phyloP scores from a whole-genome alignment of 2,888 invertebrate species.

The Polydesmus complanatus region DNA sequence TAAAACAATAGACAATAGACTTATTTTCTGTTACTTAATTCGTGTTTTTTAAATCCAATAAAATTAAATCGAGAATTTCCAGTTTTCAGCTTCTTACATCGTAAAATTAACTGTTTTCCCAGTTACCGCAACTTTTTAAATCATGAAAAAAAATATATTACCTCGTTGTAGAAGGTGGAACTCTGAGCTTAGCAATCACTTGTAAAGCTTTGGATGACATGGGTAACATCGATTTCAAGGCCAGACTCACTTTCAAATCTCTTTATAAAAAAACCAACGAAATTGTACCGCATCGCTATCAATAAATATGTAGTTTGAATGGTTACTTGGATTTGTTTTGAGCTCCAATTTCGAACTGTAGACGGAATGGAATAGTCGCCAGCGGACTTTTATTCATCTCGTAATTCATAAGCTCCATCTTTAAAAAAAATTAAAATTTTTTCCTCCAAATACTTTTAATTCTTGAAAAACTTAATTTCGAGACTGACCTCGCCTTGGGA shows the following conservation, averaged over 20 bases:
- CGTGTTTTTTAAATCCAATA: too few species aligned
- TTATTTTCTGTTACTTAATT: too few species aligned
- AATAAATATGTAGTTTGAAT: too few species aligned
- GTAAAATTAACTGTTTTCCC: background rate
- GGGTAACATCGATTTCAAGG: background rate
- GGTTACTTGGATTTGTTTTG: background rate
- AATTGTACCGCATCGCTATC: too few species aligned
- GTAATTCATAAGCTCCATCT: background rate
- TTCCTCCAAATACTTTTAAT: background rate
- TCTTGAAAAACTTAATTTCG: background rate
- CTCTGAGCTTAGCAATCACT: background rate
- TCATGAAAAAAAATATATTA: background rate
- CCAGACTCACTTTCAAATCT: background rate
- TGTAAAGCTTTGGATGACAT: background rate
- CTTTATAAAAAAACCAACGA: background rate
- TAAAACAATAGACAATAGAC: too few species aligned
- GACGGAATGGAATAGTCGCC: background rate
- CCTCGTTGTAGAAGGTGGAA: slow-evolving; percentile 3
- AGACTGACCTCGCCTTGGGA: background rate
- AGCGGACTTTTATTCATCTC: background rate
- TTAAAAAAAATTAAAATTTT: background rate
- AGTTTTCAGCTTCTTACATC: too few species aligned
- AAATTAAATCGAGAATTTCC: too few species aligned
- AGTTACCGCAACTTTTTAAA: background rate
- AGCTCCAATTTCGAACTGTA: background rate